These are phyloP conservation scores for Porites lutea DNA, from an alignment of 64 coral and sea anemone genomes.

Conservation along the genomic window DNA sequence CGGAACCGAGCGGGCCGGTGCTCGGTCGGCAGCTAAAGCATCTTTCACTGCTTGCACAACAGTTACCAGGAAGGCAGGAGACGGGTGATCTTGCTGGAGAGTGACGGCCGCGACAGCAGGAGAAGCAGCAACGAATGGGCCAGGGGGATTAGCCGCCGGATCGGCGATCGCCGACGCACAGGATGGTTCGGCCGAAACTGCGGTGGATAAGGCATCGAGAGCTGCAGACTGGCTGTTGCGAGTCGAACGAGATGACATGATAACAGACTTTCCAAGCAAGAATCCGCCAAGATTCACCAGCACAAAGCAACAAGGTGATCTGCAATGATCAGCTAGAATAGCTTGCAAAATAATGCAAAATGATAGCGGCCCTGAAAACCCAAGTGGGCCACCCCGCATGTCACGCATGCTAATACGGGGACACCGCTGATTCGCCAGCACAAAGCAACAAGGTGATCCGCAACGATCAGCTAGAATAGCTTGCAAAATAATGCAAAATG, in stretches of 20 bases:
- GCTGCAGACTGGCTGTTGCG: not conserved
- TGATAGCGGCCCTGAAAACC: too few relatives aligned
- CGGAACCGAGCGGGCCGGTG: not conserved
- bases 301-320: too few relatives aligned
- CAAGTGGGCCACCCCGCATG: too few relatives aligned
- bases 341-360: too few relatives aligned
- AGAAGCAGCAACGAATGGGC: not conserved
- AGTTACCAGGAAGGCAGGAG: not conserved
- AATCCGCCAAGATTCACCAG: too few relatives aligned
- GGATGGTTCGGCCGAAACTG: not conserved
- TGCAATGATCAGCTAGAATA: too few relatives aligned
- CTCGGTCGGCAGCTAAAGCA: not conserved
- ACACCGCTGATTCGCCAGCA: too few relatives aligned
- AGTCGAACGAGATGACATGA: not conserved
- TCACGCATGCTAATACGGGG: too few relatives aligned
- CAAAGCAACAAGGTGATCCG: too few relatives aligned
- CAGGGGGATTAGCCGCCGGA: not conserved
- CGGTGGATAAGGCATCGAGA: not conserved
- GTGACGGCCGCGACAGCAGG: not conserved
- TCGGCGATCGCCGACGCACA: not conserved
- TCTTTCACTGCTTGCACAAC: not conserved
- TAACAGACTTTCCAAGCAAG: too few relatives aligned
- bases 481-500: too few relatives aligned
- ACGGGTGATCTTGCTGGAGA: not conserved
- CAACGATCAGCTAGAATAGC: too few relatives aligned